Evolutionary conservation across 1,140 invertebrate species (phyloP).

Genomic region (Drosophila eugracilis): DNA sequence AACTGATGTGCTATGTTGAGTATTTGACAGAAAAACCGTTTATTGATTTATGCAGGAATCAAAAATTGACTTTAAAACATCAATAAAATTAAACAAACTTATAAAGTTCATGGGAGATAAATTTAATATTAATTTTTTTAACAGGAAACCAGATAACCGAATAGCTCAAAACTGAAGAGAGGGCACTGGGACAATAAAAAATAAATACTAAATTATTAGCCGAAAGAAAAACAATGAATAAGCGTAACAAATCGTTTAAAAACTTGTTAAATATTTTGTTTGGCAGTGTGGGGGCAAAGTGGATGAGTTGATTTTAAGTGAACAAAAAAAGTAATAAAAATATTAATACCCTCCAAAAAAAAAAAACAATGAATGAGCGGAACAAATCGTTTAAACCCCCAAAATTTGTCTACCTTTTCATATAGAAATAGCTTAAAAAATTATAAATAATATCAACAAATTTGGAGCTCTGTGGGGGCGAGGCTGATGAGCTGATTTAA

Average conservation of each 20-base stretch:
- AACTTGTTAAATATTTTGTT: not conserved
- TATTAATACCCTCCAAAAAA: not conserved
- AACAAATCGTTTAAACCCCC: conserved; percentile 12
- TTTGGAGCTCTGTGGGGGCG: conserved; percentile 6
- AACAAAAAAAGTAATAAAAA: not conserved
- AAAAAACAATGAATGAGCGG: conserved; percentile 20
- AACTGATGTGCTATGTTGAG: no score
- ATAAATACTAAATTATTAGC: no score
- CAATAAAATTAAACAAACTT: no score
- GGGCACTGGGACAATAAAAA: no score
- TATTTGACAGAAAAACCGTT: no score
- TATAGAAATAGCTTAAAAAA: not conserved
- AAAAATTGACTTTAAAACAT: no score
- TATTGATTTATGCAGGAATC: no score
- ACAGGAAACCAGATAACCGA: no score
- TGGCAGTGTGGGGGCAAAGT: not conserved
- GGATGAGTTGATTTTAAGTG: not conserved
- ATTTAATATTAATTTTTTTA: no score
- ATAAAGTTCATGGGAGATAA: no score
- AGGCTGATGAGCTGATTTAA: conserved; percentile 10
- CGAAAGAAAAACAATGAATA: conserved; percentile 26
- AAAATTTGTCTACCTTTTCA: not conserved
- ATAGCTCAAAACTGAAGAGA: no score
- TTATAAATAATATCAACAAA: conserved; percentile 19
- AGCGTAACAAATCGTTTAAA: not conserved